phyloP scores from a whole-genome alignment of 2,113 vertebrate species.

The Sinocyclocheilus anophthalmus region DNA sequence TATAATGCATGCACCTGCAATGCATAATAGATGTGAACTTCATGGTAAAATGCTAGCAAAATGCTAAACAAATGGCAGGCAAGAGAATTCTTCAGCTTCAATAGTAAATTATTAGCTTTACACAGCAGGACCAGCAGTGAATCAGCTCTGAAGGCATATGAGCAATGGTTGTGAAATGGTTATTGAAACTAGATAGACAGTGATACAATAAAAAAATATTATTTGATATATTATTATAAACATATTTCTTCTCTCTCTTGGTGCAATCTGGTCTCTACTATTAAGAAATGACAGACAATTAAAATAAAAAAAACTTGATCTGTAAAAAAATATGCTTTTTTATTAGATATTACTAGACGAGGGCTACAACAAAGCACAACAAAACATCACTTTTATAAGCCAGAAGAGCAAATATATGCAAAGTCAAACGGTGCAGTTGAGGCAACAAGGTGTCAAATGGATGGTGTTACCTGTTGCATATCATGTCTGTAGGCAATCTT shows the following conservation, averaged over 20 bases:
- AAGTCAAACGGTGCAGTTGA: not conserved
- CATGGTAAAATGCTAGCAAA: slow-evolving; percentile 31
- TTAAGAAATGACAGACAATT: not conserved
- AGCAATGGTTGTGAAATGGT: slow-evolving; percentile 1
- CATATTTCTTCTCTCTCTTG: not conserved
- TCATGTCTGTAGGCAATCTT: not conserved
- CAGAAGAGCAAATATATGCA: not conserved
- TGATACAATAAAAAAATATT: not conserved
- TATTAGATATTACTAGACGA: not conserved
- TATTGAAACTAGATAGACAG: not conserved
- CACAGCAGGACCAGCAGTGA: slow-evolving; percentile 25
- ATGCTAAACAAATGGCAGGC: slow-evolving; percentile 33
- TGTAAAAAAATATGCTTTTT: not conserved
- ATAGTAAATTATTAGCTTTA: slow-evolving; percentile 23
- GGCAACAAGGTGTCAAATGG: not conserved
- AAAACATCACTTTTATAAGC: not conserved
- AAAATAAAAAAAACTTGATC: not conserved
- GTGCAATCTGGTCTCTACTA: not conserved
- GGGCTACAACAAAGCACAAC: not conserved
- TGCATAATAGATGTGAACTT: slow-evolving; percentile 42
- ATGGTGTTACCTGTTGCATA: not conserved
- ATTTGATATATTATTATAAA: too few relatives aligned
- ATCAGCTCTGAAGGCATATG: not conserved
- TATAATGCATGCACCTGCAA: slow-evolving; percentile 28
- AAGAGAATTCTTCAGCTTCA: slow-evolving; percentile 19